Evolutionary conservation across 1,140 invertebrate genomes (phyloP).

Genomic region (Drosophila pandora): DNA sequence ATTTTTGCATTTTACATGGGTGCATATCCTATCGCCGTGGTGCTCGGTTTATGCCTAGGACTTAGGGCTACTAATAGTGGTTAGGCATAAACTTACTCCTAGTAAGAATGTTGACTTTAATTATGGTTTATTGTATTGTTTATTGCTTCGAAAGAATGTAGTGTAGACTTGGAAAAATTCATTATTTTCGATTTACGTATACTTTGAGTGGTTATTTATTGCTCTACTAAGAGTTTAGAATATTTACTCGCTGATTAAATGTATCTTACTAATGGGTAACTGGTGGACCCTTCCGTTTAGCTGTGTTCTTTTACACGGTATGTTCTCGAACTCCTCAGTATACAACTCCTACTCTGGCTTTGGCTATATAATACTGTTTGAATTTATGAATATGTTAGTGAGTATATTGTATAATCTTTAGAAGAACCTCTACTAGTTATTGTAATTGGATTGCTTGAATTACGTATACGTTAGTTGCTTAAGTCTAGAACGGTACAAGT

Average conservation of each 20-base stretch:
- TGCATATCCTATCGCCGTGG: constrained; percentile 40
- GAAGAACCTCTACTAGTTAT: constrained; percentile 17
- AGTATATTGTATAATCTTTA: neutral
- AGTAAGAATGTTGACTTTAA: constrained; percentile 33
- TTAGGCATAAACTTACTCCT: constrained; percentile 59
- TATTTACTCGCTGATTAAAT: constrained; percentile 4
- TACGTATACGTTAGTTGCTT: constrained; percentile 48
- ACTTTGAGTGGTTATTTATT: constrained; percentile 42
- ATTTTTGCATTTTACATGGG: constrained; percentile 76
- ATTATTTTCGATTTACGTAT: constrained; percentile 70
- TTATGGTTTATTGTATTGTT: constrained; percentile 76
- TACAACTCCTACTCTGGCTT: constrained; percentile 24
- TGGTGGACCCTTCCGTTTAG: constrained; percentile 34
- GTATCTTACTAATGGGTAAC: constrained; percentile 17
- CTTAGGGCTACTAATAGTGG: constrained; percentile 42
- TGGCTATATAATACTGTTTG: constrained; percentile 13
- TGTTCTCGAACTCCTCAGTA: constrained; percentile 15
- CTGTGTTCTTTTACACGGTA: constrained; percentile 23
- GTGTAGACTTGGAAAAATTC: constrained; percentile 49
- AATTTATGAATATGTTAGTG: constrained; percentile 1
- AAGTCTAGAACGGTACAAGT: constrained; percentile 69
- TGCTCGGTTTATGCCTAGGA: constrained; percentile 66
- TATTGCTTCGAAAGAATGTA: constrained; percentile 60
- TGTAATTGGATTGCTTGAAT: constrained; percentile 33
- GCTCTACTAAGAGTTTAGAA: constrained; percentile 21